A percentile compares a stretch with the other conserved stretches of the same genome.
Conservation (phyloP, 2,113 vertebrate species). For the Solenodon paradoxus region DNA sequence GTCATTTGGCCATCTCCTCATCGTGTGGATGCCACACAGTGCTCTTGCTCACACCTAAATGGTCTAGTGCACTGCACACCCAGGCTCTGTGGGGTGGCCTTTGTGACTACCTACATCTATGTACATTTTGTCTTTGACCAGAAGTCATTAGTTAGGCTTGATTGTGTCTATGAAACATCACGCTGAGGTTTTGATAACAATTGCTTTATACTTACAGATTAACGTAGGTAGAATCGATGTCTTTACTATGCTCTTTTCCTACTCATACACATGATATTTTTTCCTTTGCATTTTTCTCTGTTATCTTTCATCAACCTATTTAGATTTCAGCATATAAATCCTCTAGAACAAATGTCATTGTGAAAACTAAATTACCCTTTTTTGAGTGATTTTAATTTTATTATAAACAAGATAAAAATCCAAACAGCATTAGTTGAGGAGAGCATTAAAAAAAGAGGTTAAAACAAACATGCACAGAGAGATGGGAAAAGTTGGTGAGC, state of each 20-base stretch:
- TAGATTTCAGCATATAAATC: not conserved
- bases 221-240: not conserved
- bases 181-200: not conserved
- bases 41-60: too few relatives aligned
- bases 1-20: too few relatives aligned
- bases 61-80: too few relatives aligned
- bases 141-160: too few relatives aligned
- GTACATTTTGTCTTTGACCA: too few relatives aligned
- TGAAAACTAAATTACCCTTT: not conserved
- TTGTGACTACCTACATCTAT: too few relatives aligned
- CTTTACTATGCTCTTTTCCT: not conserved
- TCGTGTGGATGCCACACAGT: too few relatives aligned
- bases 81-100: too few relatives aligned
- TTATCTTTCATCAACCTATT: not conserved
- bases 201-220: not conserved
- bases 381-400: conserved; percentile 76
- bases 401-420: conserved; percentile 79
- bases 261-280: not conserved
- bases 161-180: not conserved
- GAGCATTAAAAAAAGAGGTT: conserved; percentile 33
- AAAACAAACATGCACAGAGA: not conserved
- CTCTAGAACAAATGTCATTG: not conserved
- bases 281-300: not conserved
- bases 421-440: conserved; percentile 81
- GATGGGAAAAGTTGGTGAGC: not conserved